These are phyloP conservation scores for Lepisosteus osseus DNA, from an alignment of 2,113 vertebrate species.

Conservation along the genomic window DNA sequence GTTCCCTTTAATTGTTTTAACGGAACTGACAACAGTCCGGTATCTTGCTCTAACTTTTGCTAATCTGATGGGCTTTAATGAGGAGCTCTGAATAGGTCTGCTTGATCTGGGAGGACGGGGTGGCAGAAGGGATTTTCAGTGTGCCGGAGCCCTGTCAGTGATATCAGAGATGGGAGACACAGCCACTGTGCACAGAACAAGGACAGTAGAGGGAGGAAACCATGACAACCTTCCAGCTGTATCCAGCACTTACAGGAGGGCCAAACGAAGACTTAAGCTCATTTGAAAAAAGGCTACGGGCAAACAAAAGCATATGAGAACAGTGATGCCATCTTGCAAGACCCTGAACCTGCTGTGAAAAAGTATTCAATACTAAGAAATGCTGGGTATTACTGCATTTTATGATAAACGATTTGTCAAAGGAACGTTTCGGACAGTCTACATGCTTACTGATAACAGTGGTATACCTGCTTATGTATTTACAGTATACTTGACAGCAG, in stretches of 20 bases:
- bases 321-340: too few species aligned
- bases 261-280: constrained; percentile 47
- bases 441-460: too few species aligned
- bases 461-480: too few species aligned
- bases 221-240: constrained; percentile 61
- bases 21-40: constrained; percentile 56
- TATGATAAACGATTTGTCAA: too few species aligned
- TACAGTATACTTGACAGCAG: too few species aligned
- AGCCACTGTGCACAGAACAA: constrained; percentile 49
- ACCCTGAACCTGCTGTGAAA: too few species aligned
- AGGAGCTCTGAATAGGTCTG: neutral
- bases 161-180: constrained; percentile 27
- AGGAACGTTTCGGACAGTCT: too few species aligned
- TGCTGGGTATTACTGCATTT: too few species aligned
- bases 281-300: constrained; percentile 23
- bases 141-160: constrained; percentile 33
- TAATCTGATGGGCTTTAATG: constrained; percentile 49
- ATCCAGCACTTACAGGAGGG: constrained; percentile 47
- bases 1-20: too few species aligned
- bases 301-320: neutral
- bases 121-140: constrained; percentile 28
- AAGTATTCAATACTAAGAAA: too few species aligned
- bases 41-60: constrained; percentile 58
- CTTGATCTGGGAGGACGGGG: constrained; percentile 10
- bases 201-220: constrained; percentile 57